Percentiles rank a stretch among this genome's conserved stretches.
Evolutionary conservation across 2,888 invertebrate genomes (phyloP).

Genomic region (Platycheirus rosarum): DNA sequence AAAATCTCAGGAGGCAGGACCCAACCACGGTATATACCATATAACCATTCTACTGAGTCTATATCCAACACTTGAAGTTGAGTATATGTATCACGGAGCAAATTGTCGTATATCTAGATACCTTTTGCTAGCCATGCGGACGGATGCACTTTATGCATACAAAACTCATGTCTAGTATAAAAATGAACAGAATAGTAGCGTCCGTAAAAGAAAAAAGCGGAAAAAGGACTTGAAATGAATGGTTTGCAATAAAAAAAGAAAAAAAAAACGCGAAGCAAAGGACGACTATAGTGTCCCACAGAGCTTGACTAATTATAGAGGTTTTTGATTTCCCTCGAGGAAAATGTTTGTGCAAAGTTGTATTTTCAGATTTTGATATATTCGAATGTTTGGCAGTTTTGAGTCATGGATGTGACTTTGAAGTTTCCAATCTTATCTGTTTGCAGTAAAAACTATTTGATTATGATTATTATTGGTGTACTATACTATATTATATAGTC

Average conservation of each 20-base stretch:
- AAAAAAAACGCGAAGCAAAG: conserved; percentile 14
- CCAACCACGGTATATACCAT: too few relatives aligned
- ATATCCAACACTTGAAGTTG: conserved; percentile 34
- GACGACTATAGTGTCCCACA: conserved; percentile 34
- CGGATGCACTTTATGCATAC: conserved; percentile 72
- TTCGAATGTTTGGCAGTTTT: not conserved
- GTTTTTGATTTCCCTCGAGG: conserved; percentile 69
- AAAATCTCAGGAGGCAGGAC: conserved; percentile 51
- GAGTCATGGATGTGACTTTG: not conserved
- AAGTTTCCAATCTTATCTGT: too few relatives aligned
- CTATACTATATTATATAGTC: too few relatives aligned
- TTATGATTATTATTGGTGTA: too few relatives aligned
- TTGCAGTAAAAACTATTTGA: too few relatives aligned
- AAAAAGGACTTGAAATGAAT: conserved; percentile 6
- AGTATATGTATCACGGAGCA: conserved; percentile 9
- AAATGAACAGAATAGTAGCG: conserved; percentile 22
- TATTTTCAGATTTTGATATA: conserved; percentile 50
- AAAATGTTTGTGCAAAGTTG: conserved; percentile 49
- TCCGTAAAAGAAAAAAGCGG: not conserved
- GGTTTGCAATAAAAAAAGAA: conserved; percentile 6
- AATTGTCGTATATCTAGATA: not conserved
- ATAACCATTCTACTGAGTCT: too few relatives aligned
- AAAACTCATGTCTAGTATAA: conserved; percentile 53
- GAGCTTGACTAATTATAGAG: conserved; percentile 67
- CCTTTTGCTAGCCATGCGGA: conserved; percentile 42